Base-by-base conservation (phyloP, 1,140 invertebrate species). In the Cydia pomonella region DNA sequence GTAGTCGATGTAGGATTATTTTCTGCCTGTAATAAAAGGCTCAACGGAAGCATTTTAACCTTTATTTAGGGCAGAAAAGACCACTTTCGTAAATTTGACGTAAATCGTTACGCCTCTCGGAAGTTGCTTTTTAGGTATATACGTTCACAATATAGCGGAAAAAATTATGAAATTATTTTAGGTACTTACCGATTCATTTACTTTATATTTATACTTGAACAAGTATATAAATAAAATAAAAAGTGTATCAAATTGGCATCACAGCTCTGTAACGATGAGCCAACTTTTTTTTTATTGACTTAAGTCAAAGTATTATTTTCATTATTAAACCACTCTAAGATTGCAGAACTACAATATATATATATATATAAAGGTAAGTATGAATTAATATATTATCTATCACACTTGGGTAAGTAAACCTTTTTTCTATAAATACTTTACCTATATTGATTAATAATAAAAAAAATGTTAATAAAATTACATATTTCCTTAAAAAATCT, bases 61-160 rank as follows among this genome's bases (percentile, higher is more conserved):
- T 84, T 81, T 76, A 82, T 86, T 83, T 81, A 79, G 74, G 82
- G 77, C 81, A 80, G 82, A 87, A 89, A 87, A 81, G 87, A 84
- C 82, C 83, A 89, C 84, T 87, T 88, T 84, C 47, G 77, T 79
- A 83, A 85, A 80, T 84, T 80, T 81, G 80, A 80, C 79, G 81
- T 85, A 80, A 87, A 87, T 85, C 81, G 79, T 50, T 79, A 62
- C 62, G 41, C 27, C n/a, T 50, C 29, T 69, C 64, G 64, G 64
- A 69, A 69, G 64, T 69, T 69, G 64, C 64, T 69, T 69, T 69
- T 41, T 66, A 53, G 16, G n/a, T 9, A 38, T 9, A 38, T 69
- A 69, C 64, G 64, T 69, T 38, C 27, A 41, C 33, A 25, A 66
- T 41, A 18, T n/a, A 33, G 33, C 29, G 25, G 2, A 69, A 69